Evolutionary conservation across 2,888 invertebrate genomes (phyloP), one percentile per base, ranked within the genome.

Genomic region (Hydraecia micacea): DNA sequence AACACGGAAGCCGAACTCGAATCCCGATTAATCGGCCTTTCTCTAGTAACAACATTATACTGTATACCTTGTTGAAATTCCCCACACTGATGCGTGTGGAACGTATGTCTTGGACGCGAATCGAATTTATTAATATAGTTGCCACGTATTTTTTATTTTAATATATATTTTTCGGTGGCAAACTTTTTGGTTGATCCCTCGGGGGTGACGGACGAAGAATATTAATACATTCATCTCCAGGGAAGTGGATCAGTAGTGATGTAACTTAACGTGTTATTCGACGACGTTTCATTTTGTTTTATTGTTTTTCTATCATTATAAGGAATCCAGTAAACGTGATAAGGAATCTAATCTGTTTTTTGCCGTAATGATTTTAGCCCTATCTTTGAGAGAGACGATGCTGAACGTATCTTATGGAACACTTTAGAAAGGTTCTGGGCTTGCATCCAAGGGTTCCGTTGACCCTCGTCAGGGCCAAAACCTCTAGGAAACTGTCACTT

Each of bases 61-160:
- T 13, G 28, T 67, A 15, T 55, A 83, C 71, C 79, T 84, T 80
- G 74, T 87, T 83, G 74, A 86, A 84, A 87, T 89, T 89, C 84
- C 58, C 52, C 42, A 69, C 70, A 80, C 72, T 71, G 73, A 66
- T 76, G 69, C 77, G 75, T 79, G 67, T 18, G 75, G 63, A 80
- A 89, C 55, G 81, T 81, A 87, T 87, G 85, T 77, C 75, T 81
- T 72, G 70, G 8, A 87, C 89, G 88, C 86, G 86, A 68, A 73
- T 69, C 66, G 88, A 89, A 87, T 88, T 80, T 83, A 88, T 82
- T 83, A 86, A 86, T 83, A 86, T 75, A 84, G 81, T 85, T 84
- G 79, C 73, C 66, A 67, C 74, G 72, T 83, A 77, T 87, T 89
- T 85, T 89, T 86, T 81, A 86, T 87, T 89, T 86, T 86, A 86